A percentile compares a stretch with the other conserved stretches of the same genome.
phyloP scores from a whole-genome alignment of 2,888 invertebrate genomes.

The Lydus trimaculatus region DNA sequence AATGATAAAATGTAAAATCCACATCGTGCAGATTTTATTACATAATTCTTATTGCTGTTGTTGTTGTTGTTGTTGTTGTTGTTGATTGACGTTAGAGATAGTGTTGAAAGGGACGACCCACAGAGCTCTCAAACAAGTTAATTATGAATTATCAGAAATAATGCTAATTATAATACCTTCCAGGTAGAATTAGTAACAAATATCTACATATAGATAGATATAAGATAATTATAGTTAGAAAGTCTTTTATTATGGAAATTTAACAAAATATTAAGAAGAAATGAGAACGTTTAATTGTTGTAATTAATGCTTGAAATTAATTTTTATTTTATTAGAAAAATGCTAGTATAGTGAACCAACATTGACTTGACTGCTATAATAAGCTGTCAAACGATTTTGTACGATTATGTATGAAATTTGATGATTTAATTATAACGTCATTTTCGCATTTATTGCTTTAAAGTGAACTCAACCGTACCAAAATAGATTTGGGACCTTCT shows the following conservation, averaged over 20 bases:
- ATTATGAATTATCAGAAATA: constrained; percentile 3
- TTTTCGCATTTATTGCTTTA: too few species aligned
- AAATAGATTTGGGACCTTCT: too few species aligned
- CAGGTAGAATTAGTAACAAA: background rate
- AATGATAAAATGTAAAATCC: background rate
- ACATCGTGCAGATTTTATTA: background rate
- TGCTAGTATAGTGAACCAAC: too few species aligned
- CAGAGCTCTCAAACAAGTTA: background rate
- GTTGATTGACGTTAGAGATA: constrained; percentile 7
- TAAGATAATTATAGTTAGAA: background rate
- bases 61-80: background rate
- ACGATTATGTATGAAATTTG: too few species aligned
- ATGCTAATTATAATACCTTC: background rate
- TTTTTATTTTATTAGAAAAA: too few species aligned
- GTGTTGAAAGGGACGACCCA: background rate
- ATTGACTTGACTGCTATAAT: too few species aligned
- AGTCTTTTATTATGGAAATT: background rate
- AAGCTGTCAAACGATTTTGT: too few species aligned
- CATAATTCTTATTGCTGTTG: background rate
- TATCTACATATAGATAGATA: background rate
- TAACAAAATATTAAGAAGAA: background rate
- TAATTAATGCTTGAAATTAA: too few species aligned
- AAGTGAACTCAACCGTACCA: too few species aligned
- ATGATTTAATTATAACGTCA: too few species aligned
- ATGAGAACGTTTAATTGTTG: background rate